Percentiles rank a stretch among this genome's conserved stretches.
These are phyloP conservation scores for Drosophila tsacasi DNA, from an alignment of 1,140 invertebrate species.

Conservation along the genomic window DNA sequence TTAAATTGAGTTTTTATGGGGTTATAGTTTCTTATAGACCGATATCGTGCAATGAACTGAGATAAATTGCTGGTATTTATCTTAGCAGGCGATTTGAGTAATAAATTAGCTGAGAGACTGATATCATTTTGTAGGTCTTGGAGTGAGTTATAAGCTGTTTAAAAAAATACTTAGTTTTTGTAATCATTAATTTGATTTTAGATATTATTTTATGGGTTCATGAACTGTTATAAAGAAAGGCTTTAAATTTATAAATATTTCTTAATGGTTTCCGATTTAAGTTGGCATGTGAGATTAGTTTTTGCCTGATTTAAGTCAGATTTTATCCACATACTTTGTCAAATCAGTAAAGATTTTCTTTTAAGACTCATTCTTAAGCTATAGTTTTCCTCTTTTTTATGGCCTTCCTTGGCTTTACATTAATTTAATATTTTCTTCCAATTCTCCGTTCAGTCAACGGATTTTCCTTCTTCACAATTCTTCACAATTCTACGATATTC, in stretches of 20 bases:
- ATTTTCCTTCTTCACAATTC: neutral
- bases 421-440: neutral
- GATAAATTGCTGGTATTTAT: neutral
- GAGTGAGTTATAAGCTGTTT: neutral
- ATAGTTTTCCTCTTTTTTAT: too few species aligned
- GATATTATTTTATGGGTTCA: neutral
- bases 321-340: neutral
- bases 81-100: neutral
- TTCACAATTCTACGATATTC: neutral
- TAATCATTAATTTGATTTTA: neutral
- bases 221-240: neutral
- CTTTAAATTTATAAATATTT: neutral
- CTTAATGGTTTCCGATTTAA: too few species aligned
- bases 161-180: neutral
- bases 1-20: neutral
- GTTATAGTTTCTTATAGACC: neutral
- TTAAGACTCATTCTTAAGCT: too few species aligned
- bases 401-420: too few species aligned
- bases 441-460: neutral
- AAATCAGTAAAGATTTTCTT: too few species aligned
- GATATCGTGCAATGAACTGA: slow-evolving; percentile 1
- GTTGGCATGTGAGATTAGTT: neutral
- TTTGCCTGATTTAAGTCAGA: neutral
- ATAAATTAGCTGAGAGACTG: neutral
- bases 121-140: neutral